Conservation (phyloP, 2,888 invertebrate genomes). For the Agriopis marginaria region DNA sequence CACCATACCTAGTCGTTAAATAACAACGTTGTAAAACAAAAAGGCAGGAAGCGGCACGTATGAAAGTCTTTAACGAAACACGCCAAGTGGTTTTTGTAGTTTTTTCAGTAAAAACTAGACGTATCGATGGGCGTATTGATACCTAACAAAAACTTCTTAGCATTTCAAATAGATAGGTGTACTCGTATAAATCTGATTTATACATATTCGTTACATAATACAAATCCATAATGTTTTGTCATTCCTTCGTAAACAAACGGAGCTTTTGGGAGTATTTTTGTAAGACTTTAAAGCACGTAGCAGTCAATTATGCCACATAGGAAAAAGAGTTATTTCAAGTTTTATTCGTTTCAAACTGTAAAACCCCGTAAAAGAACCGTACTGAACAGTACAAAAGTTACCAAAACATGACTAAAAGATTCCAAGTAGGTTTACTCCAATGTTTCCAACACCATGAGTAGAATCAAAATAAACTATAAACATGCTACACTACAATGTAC, state of each 20-base stretch:
- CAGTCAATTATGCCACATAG: neutral
- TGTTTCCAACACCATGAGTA: neutral
- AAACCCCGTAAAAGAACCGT: constrained; percentile 10
- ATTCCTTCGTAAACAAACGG: neutral
- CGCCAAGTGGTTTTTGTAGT: neutral
- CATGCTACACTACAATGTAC: neutral
- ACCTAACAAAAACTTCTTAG: constrained; percentile 5
- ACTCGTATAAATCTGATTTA: neutral
- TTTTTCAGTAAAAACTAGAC: constrained; percentile 6
- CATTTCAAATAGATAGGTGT: neutral
- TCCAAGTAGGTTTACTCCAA: neutral
- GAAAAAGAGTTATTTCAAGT: neutral
- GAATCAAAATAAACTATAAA: constrained; percentile 5
- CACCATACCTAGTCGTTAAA: neutral
- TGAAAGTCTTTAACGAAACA: constrained; percentile 8
- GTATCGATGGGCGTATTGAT: constrained; percentile 8
- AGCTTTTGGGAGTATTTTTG: neutral
- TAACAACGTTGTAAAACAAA: constrained; percentile 2
- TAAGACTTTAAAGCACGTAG: neutral
- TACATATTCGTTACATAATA: neutral
- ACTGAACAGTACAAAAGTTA: neutral
- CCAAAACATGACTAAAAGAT: neutral
- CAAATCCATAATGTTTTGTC: neutral
- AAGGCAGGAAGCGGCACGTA: constrained; percentile 7
- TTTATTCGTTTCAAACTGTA: constrained; percentile 1